Base-by-base conservation (phyloP, 2,113 vertebrate species). In the Pao palembangensis region DNA sequence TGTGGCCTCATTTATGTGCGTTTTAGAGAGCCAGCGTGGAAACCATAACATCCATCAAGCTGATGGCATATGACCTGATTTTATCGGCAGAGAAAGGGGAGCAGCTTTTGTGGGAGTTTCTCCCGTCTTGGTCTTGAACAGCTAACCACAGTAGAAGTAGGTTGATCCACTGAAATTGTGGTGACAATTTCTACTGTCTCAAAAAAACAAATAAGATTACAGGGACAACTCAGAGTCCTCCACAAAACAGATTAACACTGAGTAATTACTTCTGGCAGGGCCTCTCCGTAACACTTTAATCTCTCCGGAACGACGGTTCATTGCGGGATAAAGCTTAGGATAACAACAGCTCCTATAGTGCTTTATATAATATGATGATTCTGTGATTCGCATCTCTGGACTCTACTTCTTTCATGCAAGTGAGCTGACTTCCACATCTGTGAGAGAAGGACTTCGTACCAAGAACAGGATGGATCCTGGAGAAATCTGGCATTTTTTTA, bases 181-280 rank as follows among this genome's bases (percentile, higher is more conserved):
- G 61, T 62, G 2, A 66, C 50, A 57, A 51, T 38, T 67, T 66
- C 23, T 65, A n/a, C 51, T 47, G 44, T 57, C 54, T 25, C 56
- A 60, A n/a, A 5, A 53, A 21, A 76, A 79, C 41, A 86, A 88
- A 87, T 73, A 38, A 71, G 88, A 89, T 91, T 89, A 90, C 72
- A 74, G 54, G 67, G 86, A 88, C 81, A 82, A 75, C 68, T 69
- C 61, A 75, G 73, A 84, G 86, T 78, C 61, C 34, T 70, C 73
- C 61, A 61, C 67, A 76, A 67, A 76, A 65, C 69, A 65, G 65
- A 75, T 81, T 77, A 84, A 42, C 25, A 62, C 8, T 67, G 68
- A 66, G 75, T 89, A 87, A 89, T 89, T 84, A 80, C 69, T 69
- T 71, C 58, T 83, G 89, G 76, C 88, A 79, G 58, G 62, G 49